Base-by-base conservation (phyloP, 2,797 vertebrate genomes). In the Tragelaphus eurycerus region DNA sequence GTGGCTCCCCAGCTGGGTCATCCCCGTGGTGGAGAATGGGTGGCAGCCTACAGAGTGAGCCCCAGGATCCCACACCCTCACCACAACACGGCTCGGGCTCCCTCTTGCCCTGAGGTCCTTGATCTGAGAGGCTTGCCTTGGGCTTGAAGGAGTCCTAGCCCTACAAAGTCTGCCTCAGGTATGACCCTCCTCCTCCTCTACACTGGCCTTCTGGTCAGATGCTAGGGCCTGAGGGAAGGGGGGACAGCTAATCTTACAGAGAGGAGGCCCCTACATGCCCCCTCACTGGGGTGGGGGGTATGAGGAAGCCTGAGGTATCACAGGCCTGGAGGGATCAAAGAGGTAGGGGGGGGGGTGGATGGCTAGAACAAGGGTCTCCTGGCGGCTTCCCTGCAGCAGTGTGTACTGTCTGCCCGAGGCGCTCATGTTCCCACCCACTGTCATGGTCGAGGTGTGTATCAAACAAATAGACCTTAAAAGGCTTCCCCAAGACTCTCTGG, bases 1-100 rank as follows among this genome's bases (percentile, higher is more conserved):
- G 84, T 14, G 46, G 19, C 50, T 83, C 9, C 84, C 89, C 92
- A 86, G 83, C 89, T 52, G 97, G 48, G 25, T 14, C 52, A 15
- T 31, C 38, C 13, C 0, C 6, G 12, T 13, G 54, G 38, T 92
- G 64, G 38, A 11, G 2, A 71, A 52, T 43, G 82, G 85, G 90
- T 14, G 31, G 91, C 52, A 43, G 74, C 79, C 84, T 82, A 67
- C 89, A 81, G 34, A 67, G 29, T 15, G 86, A 91, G 64, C 64
- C 64, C 12, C 8, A 11, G 34, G 50, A 25, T 11, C n/a, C 71
- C 52, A 23, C 6, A 2, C 64, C 23, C 78, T 54, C 19, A 31
- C 38, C 4, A 46, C 4, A 1, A 31, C 10, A 29, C 5, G 0
- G 23, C 25, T 29, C 85, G 11, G 9, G 62, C 50, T 48, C 46